phyloP scores from a whole-genome alignment of 2,113 vertebrate genomes.

The Rhea americana region DNA sequence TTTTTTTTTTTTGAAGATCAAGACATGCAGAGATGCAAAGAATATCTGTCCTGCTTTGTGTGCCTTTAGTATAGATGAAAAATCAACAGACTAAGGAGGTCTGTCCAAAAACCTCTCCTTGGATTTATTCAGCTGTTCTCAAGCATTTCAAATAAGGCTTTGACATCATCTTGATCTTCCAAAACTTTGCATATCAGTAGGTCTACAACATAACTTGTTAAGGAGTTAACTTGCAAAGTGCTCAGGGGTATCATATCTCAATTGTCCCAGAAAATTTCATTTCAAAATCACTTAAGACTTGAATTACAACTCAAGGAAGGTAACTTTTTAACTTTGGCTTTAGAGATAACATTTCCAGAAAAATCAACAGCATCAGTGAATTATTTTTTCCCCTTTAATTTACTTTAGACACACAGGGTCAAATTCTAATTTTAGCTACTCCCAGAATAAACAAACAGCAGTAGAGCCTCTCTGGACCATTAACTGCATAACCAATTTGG shows the following conservation, averaged over 20 bases:
- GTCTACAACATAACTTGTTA: background rate
- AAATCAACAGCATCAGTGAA: background rate
- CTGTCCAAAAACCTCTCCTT: background rate
- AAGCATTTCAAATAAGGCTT: background rate
- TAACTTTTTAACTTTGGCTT: background rate
- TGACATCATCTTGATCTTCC: background rate
- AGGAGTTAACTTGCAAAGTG: background rate
- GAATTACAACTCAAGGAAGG: background rate
- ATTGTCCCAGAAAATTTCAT: background rate
- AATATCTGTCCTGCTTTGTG: background rate
- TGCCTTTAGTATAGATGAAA: background rate
- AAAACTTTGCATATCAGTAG: background rate
- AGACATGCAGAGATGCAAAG: background rate
- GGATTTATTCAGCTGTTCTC: background rate
- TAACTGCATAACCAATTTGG: conserved; percentile 14
- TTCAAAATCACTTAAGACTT: background rate
- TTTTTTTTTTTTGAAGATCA: background rate
- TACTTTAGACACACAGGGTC: background rate
- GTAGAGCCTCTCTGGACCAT: background rate
- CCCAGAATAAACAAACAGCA: conserved; percentile 19
- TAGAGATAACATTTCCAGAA: background rate
- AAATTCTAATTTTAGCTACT: conserved; percentile 55
- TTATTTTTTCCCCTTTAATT: conserved; percentile 15
- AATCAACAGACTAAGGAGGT: background rate
- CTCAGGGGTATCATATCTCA: background rate